Base-by-base conservation (phyloP, 1,140 invertebrate species). In the Drosophila takahashii region DNA sequence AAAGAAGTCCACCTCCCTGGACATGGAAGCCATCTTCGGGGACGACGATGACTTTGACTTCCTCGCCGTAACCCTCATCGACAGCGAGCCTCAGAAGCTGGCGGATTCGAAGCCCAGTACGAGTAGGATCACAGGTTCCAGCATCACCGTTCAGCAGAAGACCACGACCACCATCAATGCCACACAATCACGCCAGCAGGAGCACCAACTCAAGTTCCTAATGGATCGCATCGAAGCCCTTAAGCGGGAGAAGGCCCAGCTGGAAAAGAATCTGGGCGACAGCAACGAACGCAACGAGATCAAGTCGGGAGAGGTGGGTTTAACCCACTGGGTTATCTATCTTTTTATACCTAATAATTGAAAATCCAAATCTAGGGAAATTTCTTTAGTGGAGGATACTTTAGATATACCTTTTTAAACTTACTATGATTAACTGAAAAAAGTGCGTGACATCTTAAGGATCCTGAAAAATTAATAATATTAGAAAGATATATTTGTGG, bases 231-330 rank as follows among this genome's bases (percentile, higher is more conserved):
- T 90, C 1, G 90, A 92, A 42, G 26, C 45, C 1, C 36, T 92
- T 0, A 90, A 91, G 36, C 81, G 77, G 7, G 81, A 90, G 26
- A 92, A 92, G 27, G n/a, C 48, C 0, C 90, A 90, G 53, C 52
- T 92, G n/a, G 69, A 72, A 6, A 86, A 79, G 8, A 81, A 90
- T 51, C 48, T 92, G 3, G 29, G 57, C 1, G 81, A 90, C 1
- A 66, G 62, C 42, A 84, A 79, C n/a, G 70, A 79, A 4, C 85
- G 65, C 45, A 75, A 76, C 5, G 56, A 65, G 22, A 57, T 56
- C n/a, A 91, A 86, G 26, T 67, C 77, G 39, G 90, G 90, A 13
- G 90, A 92, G 77, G 86, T 91, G n/a, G 34, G 70, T 72, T 3
- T 0, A 16, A 11, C 3, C 5, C 7, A 32, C n/a, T n/a, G n/a